A percentile compares a stretch with the other conserved stretches of the same genome.
These are phyloP conservation scores for Empidonax alnorum DNA, from an alignment of 2,113 vertebrate genomes.

Conservation along the genomic window DNA sequence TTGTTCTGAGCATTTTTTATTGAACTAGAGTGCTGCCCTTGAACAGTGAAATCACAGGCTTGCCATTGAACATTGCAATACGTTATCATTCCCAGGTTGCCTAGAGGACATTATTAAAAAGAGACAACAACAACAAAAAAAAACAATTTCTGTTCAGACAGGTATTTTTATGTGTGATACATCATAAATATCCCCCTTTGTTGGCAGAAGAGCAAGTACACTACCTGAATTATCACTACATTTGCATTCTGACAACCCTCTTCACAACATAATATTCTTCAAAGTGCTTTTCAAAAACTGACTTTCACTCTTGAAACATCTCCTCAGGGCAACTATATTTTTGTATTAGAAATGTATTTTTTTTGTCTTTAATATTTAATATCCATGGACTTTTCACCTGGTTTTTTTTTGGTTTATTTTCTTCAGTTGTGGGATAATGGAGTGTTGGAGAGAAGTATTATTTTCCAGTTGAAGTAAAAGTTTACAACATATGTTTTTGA, in stretches of 20 bases:
- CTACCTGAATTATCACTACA: neutral
- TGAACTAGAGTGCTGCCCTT: neutral
- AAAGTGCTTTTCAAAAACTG: neutral
- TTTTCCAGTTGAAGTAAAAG: neutral
- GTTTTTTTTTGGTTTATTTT: neutral
- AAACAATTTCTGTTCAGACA: neutral
- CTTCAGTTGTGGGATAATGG: neutral
- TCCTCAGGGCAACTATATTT: neutral
- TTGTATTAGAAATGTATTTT: neutral
- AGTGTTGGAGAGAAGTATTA: neutral
- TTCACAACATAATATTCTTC: neutral
- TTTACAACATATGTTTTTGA: neutral
- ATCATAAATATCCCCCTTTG: neutral
- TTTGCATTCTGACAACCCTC: constrained; percentile 12
- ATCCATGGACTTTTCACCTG: neutral
- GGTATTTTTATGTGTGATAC: neutral
- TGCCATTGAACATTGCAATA: neutral
- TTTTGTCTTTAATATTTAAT: neutral
- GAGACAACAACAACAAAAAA: neutral
- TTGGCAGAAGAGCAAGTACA: neutral
- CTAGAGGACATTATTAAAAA: neutral
- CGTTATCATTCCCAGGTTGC: neutral
- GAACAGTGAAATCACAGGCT: neutral
- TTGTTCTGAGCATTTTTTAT: neutral
- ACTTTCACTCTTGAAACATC: neutral